These are phyloP conservation scores for Drosophila eugracilis DNA, from an alignment of 1,140 invertebrate genomes.

Conservation along the genomic window DNA sequence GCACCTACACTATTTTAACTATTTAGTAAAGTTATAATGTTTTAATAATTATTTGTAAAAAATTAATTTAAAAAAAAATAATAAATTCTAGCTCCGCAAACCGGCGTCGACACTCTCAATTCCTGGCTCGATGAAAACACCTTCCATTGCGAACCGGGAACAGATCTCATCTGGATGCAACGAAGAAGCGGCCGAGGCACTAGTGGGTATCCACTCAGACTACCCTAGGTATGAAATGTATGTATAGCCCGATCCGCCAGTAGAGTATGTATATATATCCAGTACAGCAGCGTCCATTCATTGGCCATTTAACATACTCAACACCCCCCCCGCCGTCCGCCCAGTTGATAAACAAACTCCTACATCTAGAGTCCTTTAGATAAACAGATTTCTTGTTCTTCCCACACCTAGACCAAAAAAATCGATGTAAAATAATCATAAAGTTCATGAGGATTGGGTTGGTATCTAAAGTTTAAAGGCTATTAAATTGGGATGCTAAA, in stretches of 20 bases:
- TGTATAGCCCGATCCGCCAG: slow-evolving; percentile 61
- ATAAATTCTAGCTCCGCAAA: slow-evolving; percentile 93
- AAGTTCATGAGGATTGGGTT: too few relatives aligned
- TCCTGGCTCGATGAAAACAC: slow-evolving; percentile 96
- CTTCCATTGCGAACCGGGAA: slow-evolving; percentile 89
- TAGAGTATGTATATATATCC: slow-evolving; percentile 18
- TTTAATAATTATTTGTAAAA: not conserved
- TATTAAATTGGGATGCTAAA: too few relatives aligned
- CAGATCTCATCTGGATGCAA: slow-evolving; percentile 85
- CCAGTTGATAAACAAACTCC: not conserved
- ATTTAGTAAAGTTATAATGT: too few relatives aligned
- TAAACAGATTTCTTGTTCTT: not conserved
- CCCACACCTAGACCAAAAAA: not conserved
- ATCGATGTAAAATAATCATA: not conserved
- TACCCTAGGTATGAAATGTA: slow-evolving; percentile 89
- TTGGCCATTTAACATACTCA: slow-evolving; percentile 18
- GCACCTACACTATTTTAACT: slow-evolving; percentile 16
- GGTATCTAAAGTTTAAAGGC: too few relatives aligned
- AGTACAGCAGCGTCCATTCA: slow-evolving; percentile 33
- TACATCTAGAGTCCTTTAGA: slow-evolving; percentile 4
- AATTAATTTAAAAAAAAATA: too few relatives aligned
- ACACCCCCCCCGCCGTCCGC: too few relatives aligned
- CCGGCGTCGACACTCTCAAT: slow-evolving; percentile 98
- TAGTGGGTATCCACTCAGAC: slow-evolving; percentile 93
- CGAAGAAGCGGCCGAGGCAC: slow-evolving; percentile 92